Base-by-base conservation (phyloP, 2,888 invertebrate species). In the Pseudococcus longispinus region DNA sequence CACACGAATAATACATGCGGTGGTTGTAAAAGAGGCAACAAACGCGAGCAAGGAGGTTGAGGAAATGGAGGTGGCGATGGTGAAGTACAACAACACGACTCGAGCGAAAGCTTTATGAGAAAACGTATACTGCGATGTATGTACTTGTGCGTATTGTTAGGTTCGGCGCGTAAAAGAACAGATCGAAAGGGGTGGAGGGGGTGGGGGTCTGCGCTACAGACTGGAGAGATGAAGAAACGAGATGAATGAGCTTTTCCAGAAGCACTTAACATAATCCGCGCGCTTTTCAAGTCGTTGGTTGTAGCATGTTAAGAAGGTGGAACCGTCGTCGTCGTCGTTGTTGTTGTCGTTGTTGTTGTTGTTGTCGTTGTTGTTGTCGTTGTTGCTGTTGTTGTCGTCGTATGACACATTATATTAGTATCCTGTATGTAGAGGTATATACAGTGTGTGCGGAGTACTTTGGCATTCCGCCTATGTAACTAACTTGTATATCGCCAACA, bases 351-450 rank as follows among this genome's bases (percentile, higher is more conserved):
- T 20, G 60, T 84, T n/a, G 60, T 23, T 60, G 51, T 32, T 4
- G 77, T 74, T 26, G 32, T 5, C n/a, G n/a, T 51, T n/a, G 15
- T 44, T 18, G 60, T 23, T 60, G 51, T 32, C 18, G 77, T 74
- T 26, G 32, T 5, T 37, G n/a, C 18, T n/a, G 15, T 44, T 18
- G 42, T 44, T 9, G 44, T 82, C 42, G 60, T 32, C 32, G 60
- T 84, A 60, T 84, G 84, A 84, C 84, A 84, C 84, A 84, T 84
- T 84, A 32, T 84, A 84, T 84, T 60, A 29, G 84, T 55, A 84
- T 51, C 60, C 55, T 37, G 23, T 60, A 23, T 60, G 60, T 60
- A 60, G 20, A 2, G 1, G 32, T 77, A 32, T 82, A 82, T 51
- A 55, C 42, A 42, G 44, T 20, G 44, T n/a, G 29, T 20, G 44